A percentile compares a stretch with the other conserved stretches of the same genome.
These are phyloP conservation scores for Leptobrachium ailaonicum DNA, from an alignment of 2,113 vertebrate species.

Conservation along the genomic window DNA sequence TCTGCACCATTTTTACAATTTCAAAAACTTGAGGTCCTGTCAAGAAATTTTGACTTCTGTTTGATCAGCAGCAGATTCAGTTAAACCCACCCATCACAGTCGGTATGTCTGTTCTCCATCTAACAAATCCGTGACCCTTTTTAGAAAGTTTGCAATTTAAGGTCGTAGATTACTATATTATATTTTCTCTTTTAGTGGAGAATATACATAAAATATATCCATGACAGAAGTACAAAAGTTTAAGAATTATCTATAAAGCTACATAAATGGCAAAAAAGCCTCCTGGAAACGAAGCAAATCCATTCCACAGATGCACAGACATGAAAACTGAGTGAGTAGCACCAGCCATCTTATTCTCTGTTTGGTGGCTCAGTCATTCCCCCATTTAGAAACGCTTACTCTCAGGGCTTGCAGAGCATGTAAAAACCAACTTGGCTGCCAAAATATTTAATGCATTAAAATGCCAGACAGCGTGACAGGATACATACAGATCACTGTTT, in stretches of 20 bases:
- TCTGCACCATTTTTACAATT: slow-evolving; percentile 23
- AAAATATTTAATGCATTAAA: slow-evolving; percentile 49
- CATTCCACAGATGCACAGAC: too few relatives aligned
- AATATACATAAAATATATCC: too few relatives aligned
- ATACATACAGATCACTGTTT: slow-evolving; percentile 46
- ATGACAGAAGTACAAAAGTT: too few relatives aligned
- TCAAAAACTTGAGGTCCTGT: slow-evolving; percentile 24
- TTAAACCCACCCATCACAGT: slow-evolving; percentile 6
- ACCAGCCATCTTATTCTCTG: not conserved
- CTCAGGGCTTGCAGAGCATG: slow-evolving; percentile 16
- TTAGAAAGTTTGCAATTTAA: too few relatives aligned
- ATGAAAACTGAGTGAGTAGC: not conserved
- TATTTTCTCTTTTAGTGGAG: too few relatives aligned
- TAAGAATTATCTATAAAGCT: too few relatives aligned
- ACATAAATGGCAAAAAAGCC: too few relatives aligned
- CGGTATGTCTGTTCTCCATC: not conserved
- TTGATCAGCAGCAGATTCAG: slow-evolving; percentile 23
- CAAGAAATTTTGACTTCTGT: slow-evolving; percentile 34
- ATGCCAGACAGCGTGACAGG: slow-evolving; percentile 50
- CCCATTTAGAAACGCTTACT: slow-evolving; percentile 12
- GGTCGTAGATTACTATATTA: too few relatives aligned
- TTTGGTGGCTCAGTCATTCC: not conserved
- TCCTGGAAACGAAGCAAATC: too few relatives aligned
- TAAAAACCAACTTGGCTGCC: slow-evolving; percentile 42
- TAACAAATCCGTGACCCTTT: not conserved